phyloP scores from a whole-genome alignment of 2,797 vertebrate species.

The Schizothorax lantsangensis region DNA sequence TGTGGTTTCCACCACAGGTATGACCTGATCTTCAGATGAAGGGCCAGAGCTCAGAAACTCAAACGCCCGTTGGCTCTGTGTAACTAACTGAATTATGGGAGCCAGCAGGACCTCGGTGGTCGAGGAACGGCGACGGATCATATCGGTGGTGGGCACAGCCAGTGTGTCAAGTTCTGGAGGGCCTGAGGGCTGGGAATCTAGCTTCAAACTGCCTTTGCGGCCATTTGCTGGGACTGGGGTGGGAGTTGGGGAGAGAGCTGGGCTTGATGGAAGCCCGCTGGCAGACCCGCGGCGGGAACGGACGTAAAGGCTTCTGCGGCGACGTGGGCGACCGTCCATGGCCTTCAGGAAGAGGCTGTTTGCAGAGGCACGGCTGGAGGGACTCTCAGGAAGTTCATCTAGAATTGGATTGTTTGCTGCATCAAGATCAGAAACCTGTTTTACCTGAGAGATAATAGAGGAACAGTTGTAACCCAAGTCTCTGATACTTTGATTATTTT shows the following conservation, averaged over 20 bases:
- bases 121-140: conserved; percentile 60
- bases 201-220: conserved; percentile 63
- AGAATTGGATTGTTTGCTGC: conserved; percentile 71
- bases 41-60: conserved; percentile 72
- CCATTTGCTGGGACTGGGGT: conserved; percentile 30
- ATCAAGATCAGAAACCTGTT: conserved; percentile 68
- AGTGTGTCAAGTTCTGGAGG: conserved; percentile 51
- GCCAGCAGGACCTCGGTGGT: conserved; percentile 69
- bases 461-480: neutral
- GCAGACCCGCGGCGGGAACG: conserved; percentile 21
- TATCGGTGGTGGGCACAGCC: conserved; percentile 30
- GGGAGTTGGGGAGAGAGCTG: neutral
- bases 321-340: conserved; percentile 73
- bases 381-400: conserved; percentile 62
- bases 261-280: conserved; percentile 21
- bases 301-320: conserved; percentile 69
- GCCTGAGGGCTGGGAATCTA: neutral
- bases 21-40: conserved; percentile 34
- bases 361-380: conserved; percentile 62
- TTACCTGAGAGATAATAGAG: conserved; percentile 63
- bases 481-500: neutral
- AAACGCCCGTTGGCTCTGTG: conserved; percentile 77
- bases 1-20: conserved; percentile 1
- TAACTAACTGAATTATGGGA: conserved; percentile 74
- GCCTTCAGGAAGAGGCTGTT: conserved; percentile 75